A percentile compares a stretch with the other conserved stretches of the same genome.
phyloP scores from a whole-genome alignment of 2,797 vertebrate species.

The Thamnophis elegans region DNA sequence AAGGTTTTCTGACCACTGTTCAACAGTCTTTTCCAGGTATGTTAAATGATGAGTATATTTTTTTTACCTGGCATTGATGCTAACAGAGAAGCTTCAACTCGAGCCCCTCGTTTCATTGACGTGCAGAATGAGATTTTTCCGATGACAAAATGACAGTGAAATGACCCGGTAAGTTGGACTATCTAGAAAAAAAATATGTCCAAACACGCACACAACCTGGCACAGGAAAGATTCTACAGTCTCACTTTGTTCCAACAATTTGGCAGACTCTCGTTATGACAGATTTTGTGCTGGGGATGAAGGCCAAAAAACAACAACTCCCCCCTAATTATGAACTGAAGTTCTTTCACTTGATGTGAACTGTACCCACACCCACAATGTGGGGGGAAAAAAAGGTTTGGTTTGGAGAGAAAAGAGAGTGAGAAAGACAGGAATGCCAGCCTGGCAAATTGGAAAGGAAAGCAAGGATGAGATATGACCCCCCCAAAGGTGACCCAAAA shows the following conservation, averaged over 20 bases:
- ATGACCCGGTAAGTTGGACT: slow-evolving; percentile 59
- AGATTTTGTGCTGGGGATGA: slow-evolving; percentile 69
- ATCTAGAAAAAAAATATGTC: slow-evolving; percentile 53
- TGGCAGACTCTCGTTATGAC: slow-evolving; percentile 73
- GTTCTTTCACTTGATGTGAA: slow-evolving; percentile 5
- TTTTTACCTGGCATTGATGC: slow-evolving; percentile 58
- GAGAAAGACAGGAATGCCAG: slow-evolving; percentile 46
- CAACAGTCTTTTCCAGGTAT: slow-evolving; percentile 33
- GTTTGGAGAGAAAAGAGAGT: slow-evolving; percentile 32
- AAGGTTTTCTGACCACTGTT: not conserved
- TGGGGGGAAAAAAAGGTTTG: slow-evolving; percentile 20
- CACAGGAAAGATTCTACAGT: slow-evolving; percentile 56
- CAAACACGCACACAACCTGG: slow-evolving; percentile 62
- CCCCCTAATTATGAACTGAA: slow-evolving; percentile 71
- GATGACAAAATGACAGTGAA: slow-evolving; percentile 65
- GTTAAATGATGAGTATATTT: slow-evolving; percentile 54
- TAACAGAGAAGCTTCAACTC: slow-evolving; percentile 55
- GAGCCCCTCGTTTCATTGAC: slow-evolving; percentile 31
- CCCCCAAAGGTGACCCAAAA: slow-evolving; percentile 50
- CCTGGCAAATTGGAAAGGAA: slow-evolving; percentile 63
- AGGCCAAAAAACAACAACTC: slow-evolving; percentile 63
- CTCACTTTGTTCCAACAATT: slow-evolving; percentile 65
- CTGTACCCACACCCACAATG: slow-evolving; percentile 13
- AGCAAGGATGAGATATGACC: slow-evolving; percentile 44
- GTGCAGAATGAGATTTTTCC: slow-evolving; percentile 43